Evolutionary conservation across 1,140 invertebrate species (phyloP).

Genomic region (Spodoptera frugiperda): DNA sequence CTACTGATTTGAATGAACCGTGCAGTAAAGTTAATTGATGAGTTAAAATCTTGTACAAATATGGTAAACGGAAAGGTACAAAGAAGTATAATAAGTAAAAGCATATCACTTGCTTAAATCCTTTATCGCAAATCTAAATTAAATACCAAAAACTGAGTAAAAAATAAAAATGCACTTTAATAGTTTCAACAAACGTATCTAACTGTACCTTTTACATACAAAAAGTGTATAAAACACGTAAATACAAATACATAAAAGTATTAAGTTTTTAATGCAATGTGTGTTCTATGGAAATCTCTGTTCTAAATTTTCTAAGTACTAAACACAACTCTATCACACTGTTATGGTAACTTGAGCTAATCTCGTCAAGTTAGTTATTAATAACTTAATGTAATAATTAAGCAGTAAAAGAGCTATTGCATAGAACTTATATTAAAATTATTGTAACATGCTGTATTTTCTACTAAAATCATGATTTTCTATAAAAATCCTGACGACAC

Average conservation of each 20-base stretch:
- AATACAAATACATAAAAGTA: neutral
- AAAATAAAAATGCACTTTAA: conserved; percentile 10
- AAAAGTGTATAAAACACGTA: neutral
- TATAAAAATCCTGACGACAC: no score
- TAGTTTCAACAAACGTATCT: neutral
- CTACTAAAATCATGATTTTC: no score
- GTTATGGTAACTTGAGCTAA: conserved; percentile 28
- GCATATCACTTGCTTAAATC: no score
- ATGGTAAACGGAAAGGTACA: no score
- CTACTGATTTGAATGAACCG: no score
- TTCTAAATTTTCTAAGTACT: neutral
- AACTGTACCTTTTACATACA: conserved; percentile 4
- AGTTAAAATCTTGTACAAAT: no score
- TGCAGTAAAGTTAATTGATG: no score
- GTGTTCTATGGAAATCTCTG: neutral
- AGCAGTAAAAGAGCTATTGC: neutral
- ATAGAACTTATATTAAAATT: no score
- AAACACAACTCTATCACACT: conserved; percentile 11
- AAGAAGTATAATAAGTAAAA: no score
- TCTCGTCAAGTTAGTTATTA: conserved; percentile 12
- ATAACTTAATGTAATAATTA: neutral
- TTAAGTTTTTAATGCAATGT: neutral
- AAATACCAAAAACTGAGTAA: conserved; percentile 5
- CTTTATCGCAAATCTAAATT: neutral
- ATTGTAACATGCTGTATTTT: no score